These are phyloP conservation scores for Aleiodes leptofemur DNA, from an alignment of 2,888 invertebrate species.

Conservation along the genomic window DNA sequence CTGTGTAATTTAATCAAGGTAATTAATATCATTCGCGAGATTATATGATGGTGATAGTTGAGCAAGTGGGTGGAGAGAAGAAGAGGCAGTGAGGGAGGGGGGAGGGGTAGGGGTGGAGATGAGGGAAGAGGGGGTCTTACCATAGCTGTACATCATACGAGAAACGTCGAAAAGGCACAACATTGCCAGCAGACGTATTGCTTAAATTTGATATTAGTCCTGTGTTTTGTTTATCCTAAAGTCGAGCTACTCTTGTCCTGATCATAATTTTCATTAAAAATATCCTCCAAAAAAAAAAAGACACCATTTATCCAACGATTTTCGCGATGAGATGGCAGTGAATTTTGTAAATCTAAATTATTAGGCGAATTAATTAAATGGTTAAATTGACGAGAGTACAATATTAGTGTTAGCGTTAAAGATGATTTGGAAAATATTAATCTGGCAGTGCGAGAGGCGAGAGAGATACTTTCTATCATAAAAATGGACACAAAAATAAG, in stretches of 20 bases:
- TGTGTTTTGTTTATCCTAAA: background rate
- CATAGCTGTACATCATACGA: conserved; percentile 43
- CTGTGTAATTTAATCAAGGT: conserved; percentile 67
- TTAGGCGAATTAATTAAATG: conserved; percentile 9
- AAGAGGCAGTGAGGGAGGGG: background rate
- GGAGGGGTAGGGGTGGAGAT: background rate
- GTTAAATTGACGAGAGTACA: conserved; percentile 20
- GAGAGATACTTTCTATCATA: conserved; percentile 55
- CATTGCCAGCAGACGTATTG: conserved; percentile 44
- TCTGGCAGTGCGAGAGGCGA: conserved; percentile 72
- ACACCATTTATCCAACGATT: too few species aligned
- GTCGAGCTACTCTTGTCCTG: conserved; percentile 26
- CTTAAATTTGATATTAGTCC: conserved; percentile 12
- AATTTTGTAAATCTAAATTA: background rate
- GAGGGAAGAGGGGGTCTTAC: background rate
- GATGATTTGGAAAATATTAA: conserved; percentile 67
- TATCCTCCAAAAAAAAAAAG: too few species aligned
- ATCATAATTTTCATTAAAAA: background rate
- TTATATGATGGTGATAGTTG: conserved; percentile 37
- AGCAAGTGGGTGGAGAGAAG: too few species aligned
- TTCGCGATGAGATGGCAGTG: too few species aligned
- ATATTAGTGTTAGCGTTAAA: conserved; percentile 27
- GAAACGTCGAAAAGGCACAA: conserved; percentile 53
- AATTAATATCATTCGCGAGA: conserved; percentile 62
- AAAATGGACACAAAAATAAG: background rate